Evolutionary conservation across 2,113 vertebrate species (phyloP).

Genomic region (Acanthisitta chloris): DNA sequence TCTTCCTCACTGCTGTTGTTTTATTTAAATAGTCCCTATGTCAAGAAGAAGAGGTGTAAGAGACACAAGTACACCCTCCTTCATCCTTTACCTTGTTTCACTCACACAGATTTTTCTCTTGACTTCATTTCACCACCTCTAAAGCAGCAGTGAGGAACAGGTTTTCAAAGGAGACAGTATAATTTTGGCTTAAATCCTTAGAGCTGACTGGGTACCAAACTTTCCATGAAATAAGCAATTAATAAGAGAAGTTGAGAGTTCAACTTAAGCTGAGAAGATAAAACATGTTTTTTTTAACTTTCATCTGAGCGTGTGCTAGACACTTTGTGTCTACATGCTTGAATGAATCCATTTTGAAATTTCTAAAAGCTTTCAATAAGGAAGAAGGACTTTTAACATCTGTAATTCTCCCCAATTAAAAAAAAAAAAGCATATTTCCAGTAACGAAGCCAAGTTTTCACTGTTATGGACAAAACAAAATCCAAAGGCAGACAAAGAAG

Average conservation of each 20-base stretch:
- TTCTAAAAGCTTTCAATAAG: background rate
- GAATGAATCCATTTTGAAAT: background rate
- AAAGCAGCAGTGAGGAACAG: background rate
- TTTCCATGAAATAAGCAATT: background rate
- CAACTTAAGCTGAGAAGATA: background rate
- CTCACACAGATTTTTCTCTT: background rate
- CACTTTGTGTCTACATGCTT: background rate
- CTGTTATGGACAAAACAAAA: background rate
- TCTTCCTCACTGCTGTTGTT: background rate
- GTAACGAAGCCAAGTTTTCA: constrained; percentile 14
- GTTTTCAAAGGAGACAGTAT: background rate
- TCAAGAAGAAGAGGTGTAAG: background rate
- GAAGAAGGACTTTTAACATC: background rate
- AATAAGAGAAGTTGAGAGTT: background rate
- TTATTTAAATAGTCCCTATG: background rate
- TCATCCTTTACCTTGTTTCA: background rate
- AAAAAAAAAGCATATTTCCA: background rate
- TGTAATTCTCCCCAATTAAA: background rate
- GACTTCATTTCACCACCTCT: background rate
- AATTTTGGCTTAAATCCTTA: background rate
- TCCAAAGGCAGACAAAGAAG: background rate
- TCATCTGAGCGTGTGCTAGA: no score
- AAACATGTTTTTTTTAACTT: background rate
- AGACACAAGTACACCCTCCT: background rate
- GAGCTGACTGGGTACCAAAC: background rate